Percentiles rank a stretch among this genome's conserved stretches.
Evolutionary conservation across 2,888 invertebrate species (phyloP).

Genomic region (Drosophila stalkeri): DNA sequence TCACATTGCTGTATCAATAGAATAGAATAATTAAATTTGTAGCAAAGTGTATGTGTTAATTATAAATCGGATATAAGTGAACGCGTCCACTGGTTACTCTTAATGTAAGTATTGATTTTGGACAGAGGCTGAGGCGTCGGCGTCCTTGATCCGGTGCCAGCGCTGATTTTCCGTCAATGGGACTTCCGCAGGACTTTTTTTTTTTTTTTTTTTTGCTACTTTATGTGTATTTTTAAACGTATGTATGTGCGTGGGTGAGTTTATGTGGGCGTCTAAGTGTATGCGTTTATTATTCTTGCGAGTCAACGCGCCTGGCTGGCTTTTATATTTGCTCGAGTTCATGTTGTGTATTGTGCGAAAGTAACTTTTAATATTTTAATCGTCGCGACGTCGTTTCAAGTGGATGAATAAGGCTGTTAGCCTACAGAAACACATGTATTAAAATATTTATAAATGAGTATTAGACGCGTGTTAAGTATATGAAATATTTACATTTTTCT

Average conservation of each 20-base stretch:
- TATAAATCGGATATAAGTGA: slow-evolving; percentile 19
- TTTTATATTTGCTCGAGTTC: slow-evolving; percentile 38
- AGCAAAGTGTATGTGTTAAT: slow-evolving; percentile 12
- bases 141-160: slow-evolving; percentile 71
- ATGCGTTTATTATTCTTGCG: slow-evolving; percentile 52
- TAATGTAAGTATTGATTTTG: slow-evolving; percentile 73
- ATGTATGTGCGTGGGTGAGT: slow-evolving; percentile 12
- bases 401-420: no score
- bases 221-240: slow-evolving; percentile 41
- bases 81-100: slow-evolving; percentile 19
- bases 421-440: neutral
- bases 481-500: no score
- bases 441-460: neutral
- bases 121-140: slow-evolving; percentile 57
- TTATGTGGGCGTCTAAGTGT: slow-evolving; percentile 16
- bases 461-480: neutral
- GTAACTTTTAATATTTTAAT: slow-evolving; percentile 5
- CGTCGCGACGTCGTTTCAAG: slow-evolving; percentile 18
- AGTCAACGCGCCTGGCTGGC: slow-evolving; percentile 40
- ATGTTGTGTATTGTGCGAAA: slow-evolving; percentile 7
- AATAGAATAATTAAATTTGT: slow-evolving; percentile 17
- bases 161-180: slow-evolving; percentile 68
- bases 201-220: slow-evolving; percentile 29
- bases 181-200: slow-evolving; percentile 41
- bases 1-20: slow-evolving; percentile 32